Evolutionary conservation across 2,113 vertebrate species (phyloP), one percentile per base, ranked within the genome.

Genomic region (Probosciger aterrimus): DNA sequence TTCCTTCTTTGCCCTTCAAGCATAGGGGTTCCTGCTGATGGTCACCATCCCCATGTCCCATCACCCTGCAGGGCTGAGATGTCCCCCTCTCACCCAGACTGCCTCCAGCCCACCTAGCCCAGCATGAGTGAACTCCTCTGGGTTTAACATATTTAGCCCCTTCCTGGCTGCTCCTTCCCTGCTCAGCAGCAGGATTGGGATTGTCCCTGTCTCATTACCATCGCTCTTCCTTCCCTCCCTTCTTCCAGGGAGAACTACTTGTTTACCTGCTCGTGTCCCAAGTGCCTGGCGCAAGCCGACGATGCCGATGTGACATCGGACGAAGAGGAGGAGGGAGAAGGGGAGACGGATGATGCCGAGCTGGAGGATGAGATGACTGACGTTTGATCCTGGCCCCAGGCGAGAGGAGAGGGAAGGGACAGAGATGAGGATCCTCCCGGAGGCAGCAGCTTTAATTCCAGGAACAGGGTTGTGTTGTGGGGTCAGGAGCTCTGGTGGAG

Each of bases 281-380:
- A 99, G 98, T 99, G 99, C 96, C 88, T 98, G 77, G 98, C 98
- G 9, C 99, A 99, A 98, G 98, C 97, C 10, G 98, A 99, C 3
- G 99, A 99, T 14, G 97, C 98, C 1, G 99, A 99, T 4, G 79
- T 99, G 96, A 99, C 99, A 14, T 99, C 99, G 0, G 99, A 99
- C 3, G 99, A 99, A 35, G 99, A 99, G 8, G 99, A 99, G 65
- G 99, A 99, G 3, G 98, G 98, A 0, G 98, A 98, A 19, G 99
- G 98, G n/a, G 99, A 99, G 94, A 98, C 98, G 0, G 99, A 99
- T 41, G 99, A 99, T 10, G 99, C 99, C 0, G 99, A 99, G 62
- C 98, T 99, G 94, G 99, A 99, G 96, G 99, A 99, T 43, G 99
- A 99, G 97, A 99, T 99, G 99, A 99, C 99, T 1, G 99, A 99